These are phyloP conservation scores for Epirrita christyi DNA, from an alignment of 2,888 invertebrate genomes.

Conservation along the genomic window DNA sequence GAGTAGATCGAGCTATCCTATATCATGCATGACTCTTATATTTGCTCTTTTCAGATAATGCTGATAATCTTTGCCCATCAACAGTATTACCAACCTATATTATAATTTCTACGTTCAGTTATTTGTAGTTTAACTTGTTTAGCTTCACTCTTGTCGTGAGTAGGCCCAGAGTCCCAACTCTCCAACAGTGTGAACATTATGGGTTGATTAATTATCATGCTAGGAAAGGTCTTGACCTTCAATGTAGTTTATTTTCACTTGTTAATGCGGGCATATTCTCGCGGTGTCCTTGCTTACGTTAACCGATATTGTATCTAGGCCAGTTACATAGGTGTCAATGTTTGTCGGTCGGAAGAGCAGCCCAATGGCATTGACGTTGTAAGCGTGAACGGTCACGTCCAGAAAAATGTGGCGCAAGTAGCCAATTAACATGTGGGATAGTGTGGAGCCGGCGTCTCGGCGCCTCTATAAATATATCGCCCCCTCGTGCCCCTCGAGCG, in stretches of 20 bases:
- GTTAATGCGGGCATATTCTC: conserved; percentile 39
- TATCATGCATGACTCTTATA: no score
- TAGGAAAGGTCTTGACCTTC: conserved; percentile 45
- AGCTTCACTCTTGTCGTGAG: no score
- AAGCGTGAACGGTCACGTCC: conserved; percentile 71
- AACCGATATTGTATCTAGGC: conserved; percentile 62
- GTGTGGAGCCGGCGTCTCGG: conserved; percentile 77
- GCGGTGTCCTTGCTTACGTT: conserved; percentile 59
- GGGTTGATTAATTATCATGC: no score
- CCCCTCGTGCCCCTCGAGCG: conserved; percentile 46
- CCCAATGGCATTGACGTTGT: conserved; percentile 71
- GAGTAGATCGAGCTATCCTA: no score
- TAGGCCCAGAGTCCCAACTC: no score
- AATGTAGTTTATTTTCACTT: conserved; percentile 51
- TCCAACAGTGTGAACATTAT: no score
- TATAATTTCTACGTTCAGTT: no score
- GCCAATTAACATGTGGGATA: conserved; percentile 79
- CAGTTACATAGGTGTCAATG: conserved; percentile 80
- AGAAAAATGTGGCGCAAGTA: conserved; percentile 79
- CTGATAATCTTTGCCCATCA: no score
- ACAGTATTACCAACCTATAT: no score
- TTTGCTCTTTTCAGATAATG: no score
- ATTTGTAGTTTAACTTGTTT: no score
- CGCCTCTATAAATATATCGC: conserved; percentile 78
- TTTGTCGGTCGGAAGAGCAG: conserved; percentile 72